Evolutionary conservation across 2,797 vertebrate species (phyloP).

Genomic region (Sphenodon punctatus): DNA sequence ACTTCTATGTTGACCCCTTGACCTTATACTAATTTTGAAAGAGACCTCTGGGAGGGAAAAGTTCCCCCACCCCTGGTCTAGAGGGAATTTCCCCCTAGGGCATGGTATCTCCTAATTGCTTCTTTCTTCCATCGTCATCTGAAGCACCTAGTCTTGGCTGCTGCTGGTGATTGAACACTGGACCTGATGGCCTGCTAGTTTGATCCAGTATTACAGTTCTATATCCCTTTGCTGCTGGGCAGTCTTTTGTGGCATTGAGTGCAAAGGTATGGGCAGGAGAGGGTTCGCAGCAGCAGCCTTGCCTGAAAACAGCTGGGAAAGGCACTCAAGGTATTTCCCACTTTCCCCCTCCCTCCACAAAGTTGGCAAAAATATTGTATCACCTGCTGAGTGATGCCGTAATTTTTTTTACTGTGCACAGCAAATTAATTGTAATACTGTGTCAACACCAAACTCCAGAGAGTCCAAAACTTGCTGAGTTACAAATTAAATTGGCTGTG

Average conservation of each 20-base stretch:
- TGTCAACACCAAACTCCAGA: neutral
- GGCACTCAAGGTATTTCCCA: neutral
- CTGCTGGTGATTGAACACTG: neutral
- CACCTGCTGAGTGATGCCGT: neutral
- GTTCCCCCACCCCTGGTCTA: too few relatives aligned
- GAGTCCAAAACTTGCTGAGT: slow-evolving; percentile 1
- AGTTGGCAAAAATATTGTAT: neutral
- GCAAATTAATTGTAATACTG: neutral
- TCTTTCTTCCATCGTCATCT: neutral
- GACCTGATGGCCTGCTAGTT: neutral
- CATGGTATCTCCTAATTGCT: neutral
- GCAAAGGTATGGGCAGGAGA: neutral
- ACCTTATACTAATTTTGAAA: too few relatives aligned
- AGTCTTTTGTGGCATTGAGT: neutral
- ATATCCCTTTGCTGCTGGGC: accelerated
- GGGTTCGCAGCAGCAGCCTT: neutral
- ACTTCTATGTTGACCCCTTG: too few relatives aligned
- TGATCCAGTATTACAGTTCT: neutral
- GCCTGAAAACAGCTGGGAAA: neutral
- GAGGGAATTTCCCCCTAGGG: too few relatives aligned
- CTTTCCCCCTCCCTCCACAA: neutral
- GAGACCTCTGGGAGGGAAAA: too few relatives aligned
- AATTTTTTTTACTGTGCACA: neutral
- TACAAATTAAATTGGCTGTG: slow-evolving; percentile 22
- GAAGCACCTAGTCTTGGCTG: neutral